Conservation (phyloP, 2,797 vertebrate species). For the Cossypha caffra region DNA sequence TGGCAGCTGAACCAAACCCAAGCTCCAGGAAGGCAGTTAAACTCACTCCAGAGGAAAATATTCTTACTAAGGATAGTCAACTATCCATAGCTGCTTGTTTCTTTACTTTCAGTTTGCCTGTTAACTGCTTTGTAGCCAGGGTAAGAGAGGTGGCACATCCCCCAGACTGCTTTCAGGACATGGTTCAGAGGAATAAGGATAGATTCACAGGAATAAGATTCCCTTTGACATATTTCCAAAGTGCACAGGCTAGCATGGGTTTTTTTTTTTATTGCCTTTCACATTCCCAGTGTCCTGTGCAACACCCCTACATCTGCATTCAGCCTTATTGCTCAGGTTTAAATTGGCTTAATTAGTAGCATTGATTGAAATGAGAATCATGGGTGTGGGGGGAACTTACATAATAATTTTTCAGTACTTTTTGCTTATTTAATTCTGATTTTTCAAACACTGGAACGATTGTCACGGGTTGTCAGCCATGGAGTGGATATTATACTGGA, state of each 20-base stretch:
- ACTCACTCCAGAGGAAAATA: background rate
- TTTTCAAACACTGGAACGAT: background rate
- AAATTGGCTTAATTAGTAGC: background rate
- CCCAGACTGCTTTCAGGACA: background rate
- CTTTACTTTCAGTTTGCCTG: background rate
- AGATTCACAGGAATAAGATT: background rate
- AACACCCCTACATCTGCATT: background rate
- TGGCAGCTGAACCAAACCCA: background rate
- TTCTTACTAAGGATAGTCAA: background rate
- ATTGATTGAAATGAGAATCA: background rate
- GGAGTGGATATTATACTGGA: background rate
- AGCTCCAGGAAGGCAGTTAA: background rate
- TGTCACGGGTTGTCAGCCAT: background rate
- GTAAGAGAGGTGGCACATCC: background rate
- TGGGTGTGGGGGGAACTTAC: accelerated
- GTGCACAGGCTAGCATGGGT: background rate
- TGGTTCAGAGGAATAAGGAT: background rate
- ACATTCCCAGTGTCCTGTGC: background rate
- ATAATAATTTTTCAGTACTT: background rate
- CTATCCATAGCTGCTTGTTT: background rate
- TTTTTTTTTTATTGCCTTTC: background rate
- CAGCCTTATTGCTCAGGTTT: background rate
- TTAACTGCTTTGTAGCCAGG: background rate
- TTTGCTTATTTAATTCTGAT: background rate
- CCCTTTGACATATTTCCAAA: background rate